Evolutionary conservation across 2,888 invertebrate species (phyloP).

Genomic region (Caenorhabditis plicata): DNA sequence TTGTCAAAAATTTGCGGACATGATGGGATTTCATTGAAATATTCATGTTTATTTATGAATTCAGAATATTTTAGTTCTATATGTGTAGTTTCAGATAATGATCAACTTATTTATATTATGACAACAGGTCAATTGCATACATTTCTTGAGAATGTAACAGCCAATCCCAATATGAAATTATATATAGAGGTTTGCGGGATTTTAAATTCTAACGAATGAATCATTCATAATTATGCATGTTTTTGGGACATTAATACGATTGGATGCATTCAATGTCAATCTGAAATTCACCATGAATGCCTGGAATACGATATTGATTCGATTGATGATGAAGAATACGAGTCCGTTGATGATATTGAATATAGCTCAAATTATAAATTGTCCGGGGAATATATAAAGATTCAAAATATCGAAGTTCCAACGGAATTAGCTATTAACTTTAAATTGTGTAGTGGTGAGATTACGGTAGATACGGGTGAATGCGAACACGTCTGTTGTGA

Average conservation of each 20-base stretch:
- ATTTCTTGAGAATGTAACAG: constrained; percentile 15
- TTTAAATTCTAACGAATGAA: not conserved
- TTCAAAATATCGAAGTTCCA: too few species aligned
- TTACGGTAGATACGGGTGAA: too few species aligned
- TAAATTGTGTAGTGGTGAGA: too few species aligned
- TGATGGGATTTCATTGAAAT: constrained; percentile 18
- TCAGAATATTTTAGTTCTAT: not conserved
- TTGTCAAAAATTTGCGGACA: constrained; percentile 5
- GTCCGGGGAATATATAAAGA: too few species aligned
- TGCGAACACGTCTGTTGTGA: too few species aligned
- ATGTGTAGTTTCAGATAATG: constrained; percentile 12
- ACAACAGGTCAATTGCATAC: constrained; percentile 33
- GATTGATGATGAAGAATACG: not conserved
- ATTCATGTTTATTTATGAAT: constrained; percentile 11
- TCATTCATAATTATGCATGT: not conserved
- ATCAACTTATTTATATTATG: constrained; percentile 15
- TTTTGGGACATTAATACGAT: constrained; percentile 22
- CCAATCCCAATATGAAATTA: constrained; percentile 12
- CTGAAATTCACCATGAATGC: constrained; percentile 16
- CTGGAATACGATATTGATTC: not conserved
- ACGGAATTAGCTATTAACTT: too few species aligned
- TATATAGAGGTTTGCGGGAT: constrained; percentile 18
- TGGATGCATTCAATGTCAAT: constrained; percentile 29
- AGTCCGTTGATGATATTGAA: too few species aligned
- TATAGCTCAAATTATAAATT: too few species aligned